phyloP scores from a whole-genome alignment of 2,113 vertebrate species.

The Pseudonaja textilis region DNA sequence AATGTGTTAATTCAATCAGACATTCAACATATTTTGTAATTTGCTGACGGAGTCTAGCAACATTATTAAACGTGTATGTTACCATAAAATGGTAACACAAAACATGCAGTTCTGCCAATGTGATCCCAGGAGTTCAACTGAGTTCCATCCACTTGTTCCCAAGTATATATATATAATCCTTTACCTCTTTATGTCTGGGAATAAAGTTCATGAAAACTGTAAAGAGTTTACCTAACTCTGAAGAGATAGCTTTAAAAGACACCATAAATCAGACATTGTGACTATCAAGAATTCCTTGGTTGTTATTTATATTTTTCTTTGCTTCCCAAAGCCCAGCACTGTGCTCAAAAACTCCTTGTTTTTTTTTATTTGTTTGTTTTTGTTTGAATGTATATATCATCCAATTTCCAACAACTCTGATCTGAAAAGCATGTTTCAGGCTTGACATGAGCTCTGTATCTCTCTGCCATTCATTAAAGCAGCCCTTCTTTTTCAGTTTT shows the following conservation, averaged over 20 bases:
- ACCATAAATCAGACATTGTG: fast-evolving
- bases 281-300: not conserved
- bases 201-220: not conserved
- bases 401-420: not conserved
- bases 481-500: not conserved
- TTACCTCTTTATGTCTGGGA: not conserved
- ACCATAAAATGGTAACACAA: not conserved
- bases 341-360: not conserved
- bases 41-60: fast-evolving
- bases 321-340: not conserved
- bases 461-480: not conserved
- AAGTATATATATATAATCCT: not conserved
- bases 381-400: not conserved
- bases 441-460: not conserved
- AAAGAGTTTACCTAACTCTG: not conserved
- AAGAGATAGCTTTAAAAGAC: not conserved
- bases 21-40: not conserved
- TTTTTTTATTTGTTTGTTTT: not conserved
- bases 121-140: not conserved
- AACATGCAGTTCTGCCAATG: not conserved
- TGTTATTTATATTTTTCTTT: not conserved
- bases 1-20: not conserved
- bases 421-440: not conserved
- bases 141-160: not conserved
- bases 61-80: not conserved